These are phyloP conservation scores for Sebastes iracundus DNA, from an alignment of 2,797 vertebrate genomes.

Conservation along the genomic window DNA sequence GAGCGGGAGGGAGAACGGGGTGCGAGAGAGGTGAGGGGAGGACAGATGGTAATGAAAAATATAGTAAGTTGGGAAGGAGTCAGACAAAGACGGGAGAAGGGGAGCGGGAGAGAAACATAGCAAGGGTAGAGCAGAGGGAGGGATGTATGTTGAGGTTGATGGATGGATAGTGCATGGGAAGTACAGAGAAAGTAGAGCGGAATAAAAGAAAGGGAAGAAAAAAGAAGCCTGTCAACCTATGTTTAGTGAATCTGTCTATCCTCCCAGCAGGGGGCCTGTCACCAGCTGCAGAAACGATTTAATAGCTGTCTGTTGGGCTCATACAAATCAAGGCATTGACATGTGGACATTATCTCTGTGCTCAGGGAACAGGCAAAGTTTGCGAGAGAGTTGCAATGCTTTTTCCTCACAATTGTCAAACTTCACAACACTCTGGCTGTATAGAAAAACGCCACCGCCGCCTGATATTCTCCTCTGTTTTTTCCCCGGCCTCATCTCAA, in stretches of 20 bases:
- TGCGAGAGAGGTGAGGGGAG: constrained; percentile 57
- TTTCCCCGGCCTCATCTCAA: constrained; percentile 15
- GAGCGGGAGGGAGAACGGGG: constrained; percentile 19
- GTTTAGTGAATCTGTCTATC: constrained; percentile 82
- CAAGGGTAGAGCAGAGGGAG: constrained; percentile 65
- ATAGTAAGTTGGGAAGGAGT: constrained; percentile 59
- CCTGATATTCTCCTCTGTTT: constrained; percentile 16
- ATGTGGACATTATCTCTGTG: constrained; percentile 78
- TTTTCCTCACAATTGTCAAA: constrained; percentile 58
- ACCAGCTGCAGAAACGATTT: constrained; percentile 79
- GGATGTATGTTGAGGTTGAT: constrained; percentile 76
- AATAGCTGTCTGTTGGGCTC: constrained; percentile 79
- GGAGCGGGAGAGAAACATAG: constrained; percentile 44
- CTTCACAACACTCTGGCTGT: constrained; percentile 54
- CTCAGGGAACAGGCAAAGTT: constrained; percentile 65
- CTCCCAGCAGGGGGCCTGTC: constrained; percentile 81
- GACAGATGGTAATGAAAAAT: constrained; percentile 68
- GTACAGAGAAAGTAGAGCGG: constrained; percentile 81
- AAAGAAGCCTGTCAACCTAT: constrained; percentile 85
- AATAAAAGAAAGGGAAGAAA: constrained; percentile 76
- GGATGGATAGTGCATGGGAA: constrained; percentile 79
- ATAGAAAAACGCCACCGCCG: constrained; percentile 41
- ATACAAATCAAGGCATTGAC: constrained; percentile 81
- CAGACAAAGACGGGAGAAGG: constrained; percentile 42
- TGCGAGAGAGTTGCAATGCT: constrained; percentile 44